Conservation (phyloP, 2,797 vertebrate species). For the Poecilia picta region DNA sequence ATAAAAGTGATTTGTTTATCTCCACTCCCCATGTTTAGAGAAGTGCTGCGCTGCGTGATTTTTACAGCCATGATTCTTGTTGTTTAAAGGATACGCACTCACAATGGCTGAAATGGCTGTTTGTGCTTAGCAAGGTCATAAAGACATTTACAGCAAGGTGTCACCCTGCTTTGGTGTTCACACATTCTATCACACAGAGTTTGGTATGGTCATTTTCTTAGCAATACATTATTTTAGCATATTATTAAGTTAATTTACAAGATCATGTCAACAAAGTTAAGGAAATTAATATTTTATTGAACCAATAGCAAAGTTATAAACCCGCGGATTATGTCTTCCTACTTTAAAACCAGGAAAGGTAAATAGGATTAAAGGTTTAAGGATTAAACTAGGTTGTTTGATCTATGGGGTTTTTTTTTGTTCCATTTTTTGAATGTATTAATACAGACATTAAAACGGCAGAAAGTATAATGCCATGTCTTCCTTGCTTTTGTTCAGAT, state of each 20-base stretch:
- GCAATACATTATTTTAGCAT: not conserved
- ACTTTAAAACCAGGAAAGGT: not conserved
- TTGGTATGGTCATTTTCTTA: not conserved
- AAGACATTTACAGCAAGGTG: constrained; percentile 56
- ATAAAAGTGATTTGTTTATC: constrained; percentile 9
- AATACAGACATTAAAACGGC: not conserved
- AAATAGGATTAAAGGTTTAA: not conserved
- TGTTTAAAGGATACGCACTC: constrained; percentile 49
- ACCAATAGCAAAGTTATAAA: not conserved
- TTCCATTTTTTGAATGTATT: not conserved
- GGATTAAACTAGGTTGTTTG: not conserved
- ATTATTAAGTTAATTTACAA: constrained; percentile 1
- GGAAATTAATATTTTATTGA: not conserved
- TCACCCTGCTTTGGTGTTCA: constrained; percentile 22
- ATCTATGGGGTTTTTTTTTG: not conserved
- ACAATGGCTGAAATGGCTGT: constrained; percentile 33
- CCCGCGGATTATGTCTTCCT: not conserved
- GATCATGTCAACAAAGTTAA: not conserved
- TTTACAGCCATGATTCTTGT: constrained; percentile 32
- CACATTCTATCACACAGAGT: constrained; percentile 22
- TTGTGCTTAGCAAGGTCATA: constrained; percentile 55
- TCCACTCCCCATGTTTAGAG: constrained; percentile 29
- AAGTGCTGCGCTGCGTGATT: constrained; percentile 24
- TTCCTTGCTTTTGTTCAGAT: not conserved
- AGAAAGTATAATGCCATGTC: not conserved